Conservation (phyloP, 1,140 invertebrate species). For the Hypothenemus hampei region DNA sequence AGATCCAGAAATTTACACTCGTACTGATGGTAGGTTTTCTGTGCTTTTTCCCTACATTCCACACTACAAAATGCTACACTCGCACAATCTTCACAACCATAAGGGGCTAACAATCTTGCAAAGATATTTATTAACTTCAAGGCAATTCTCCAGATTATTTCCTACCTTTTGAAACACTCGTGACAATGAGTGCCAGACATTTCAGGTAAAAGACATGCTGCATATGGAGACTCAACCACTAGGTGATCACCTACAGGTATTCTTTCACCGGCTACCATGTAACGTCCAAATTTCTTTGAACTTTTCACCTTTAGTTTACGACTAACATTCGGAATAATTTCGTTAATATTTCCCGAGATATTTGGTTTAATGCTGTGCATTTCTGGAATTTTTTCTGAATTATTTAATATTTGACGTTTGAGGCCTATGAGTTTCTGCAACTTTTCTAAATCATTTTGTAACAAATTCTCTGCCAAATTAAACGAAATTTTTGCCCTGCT, state of each 20-base stretch:
- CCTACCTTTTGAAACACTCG: constrained; percentile 70
- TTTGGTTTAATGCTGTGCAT: neutral
- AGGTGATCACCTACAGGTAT: constrained; percentile 63
- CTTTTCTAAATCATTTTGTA: constrained; percentile 42
- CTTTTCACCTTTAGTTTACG: constrained; percentile 49
- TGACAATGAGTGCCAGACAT: constrained; percentile 75
- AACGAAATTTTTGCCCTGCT: constrained; percentile 55
- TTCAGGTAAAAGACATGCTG: constrained; percentile 66
- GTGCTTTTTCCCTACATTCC: constrained; percentile 62
- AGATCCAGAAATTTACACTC: constrained; percentile 76
- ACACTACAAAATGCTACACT: constrained; percentile 70
- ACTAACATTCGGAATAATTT: constrained; percentile 40
- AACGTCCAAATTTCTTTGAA: constrained; percentile 49
- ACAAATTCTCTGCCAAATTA: constrained; percentile 51
- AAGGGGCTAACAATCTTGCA: constrained; percentile 53
- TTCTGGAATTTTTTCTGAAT: constrained; percentile 25
- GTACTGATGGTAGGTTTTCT: constrained; percentile 67
- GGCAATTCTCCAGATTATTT: neutral
- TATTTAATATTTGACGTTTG: too few species aligned
- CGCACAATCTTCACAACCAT: constrained; percentile 72
- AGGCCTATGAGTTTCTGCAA: constrained; percentile 1
- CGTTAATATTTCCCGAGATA: neutral
- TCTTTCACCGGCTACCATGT: constrained; percentile 53
- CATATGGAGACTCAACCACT: constrained; percentile 67
- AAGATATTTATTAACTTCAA: constrained; percentile 17